Conservation (phyloP, 1,140 invertebrate genomes). For the Acyrthosiphon pisum region DNA sequence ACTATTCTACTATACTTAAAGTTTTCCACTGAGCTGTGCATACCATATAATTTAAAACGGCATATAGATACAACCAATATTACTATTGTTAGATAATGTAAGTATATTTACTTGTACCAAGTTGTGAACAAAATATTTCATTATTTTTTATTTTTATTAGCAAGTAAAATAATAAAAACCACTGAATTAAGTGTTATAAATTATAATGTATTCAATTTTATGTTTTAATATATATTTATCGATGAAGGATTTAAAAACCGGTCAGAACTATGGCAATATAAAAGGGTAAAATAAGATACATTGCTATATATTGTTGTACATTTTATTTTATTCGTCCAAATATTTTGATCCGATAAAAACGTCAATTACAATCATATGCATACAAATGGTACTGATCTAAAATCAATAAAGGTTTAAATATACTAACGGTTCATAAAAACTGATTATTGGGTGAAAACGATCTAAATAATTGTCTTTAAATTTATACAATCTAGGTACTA, state of each 20-base stretch:
- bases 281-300: not conserved
- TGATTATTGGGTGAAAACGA: slow-evolving; percentile 16
- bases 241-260: slow-evolving; percentile 28
- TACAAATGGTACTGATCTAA: slow-evolving; percentile 26
- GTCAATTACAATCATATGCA: slow-evolving; percentile 5
- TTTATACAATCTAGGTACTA: slow-evolving; percentile 22
- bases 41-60: not conserved
- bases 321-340: slow-evolving; percentile 7
- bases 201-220: slow-evolving; percentile 17
- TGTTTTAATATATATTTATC: slow-evolving; percentile 4
- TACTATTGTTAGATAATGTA: not conserved
- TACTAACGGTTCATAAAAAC: not conserved
- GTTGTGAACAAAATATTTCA: not conserved
- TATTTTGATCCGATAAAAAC: slow-evolving; percentile 24
- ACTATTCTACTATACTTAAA: not conserved
- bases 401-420: slow-evolving; percentile 17
- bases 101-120: not conserved
- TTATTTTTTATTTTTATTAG: not conserved
- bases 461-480: slow-evolving; percentile 24
- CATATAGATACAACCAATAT: not conserved
- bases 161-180: not conserved
- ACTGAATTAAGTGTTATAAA: not conserved
- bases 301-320: slow-evolving; percentile 10
- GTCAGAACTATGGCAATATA: slow-evolving; percentile 12
- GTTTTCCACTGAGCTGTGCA: not conserved